Base-by-base conservation (phyloP, 2,888 invertebrate genomes). In the Dyspetes luteomarginatus region DNA sequence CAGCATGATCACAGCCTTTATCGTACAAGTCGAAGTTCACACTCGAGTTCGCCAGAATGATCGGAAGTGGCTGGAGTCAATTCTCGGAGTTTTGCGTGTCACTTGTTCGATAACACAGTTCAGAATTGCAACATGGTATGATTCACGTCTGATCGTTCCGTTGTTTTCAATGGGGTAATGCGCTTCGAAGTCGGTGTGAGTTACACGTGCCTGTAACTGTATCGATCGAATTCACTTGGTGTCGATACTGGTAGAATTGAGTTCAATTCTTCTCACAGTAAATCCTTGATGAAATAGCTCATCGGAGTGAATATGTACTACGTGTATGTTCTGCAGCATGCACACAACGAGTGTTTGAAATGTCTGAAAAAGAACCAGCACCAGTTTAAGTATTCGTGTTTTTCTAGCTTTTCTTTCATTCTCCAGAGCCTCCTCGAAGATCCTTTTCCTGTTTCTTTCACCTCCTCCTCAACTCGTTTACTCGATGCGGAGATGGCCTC, bases 401-500 rank as follows among this genome's bases (percentile, higher is more conserved):
- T 41, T 52, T 12, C 28, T 60, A 19, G 56, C 50, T 73, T 68
- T 15, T 55, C 26, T 55, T 41, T 56, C 43, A 22, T 74, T 60
- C 28, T 43, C 15, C 3, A 36, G 43, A 17, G 50, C 56, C 19
- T 60, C 43, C 56, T 58, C 55, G 19, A 50, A 15, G 28, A 64
- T 55, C 62, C 58, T 64, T 69, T 74, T 62, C 64, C n/a, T 26
- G 45, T n/a, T 65, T 55, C 19, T 43, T 28, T 24, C 48, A 7
- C 26, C 64, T 55, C 30, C 58, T 58, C 28, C 50, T 65, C 24
- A 48, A 50, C 41, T 79, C 68, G 45, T 41, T 62, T 28, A 56
- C 78, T 56, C 48, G 69, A 69, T 69, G 69, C 69, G 71, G 58
- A 71, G 48, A 72, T 72, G 30, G 58, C 69, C 79, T 71, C 79